Base-by-base conservation (phyloP, 2,797 vertebrate genomes). In the Nannoperca australis region DNA sequence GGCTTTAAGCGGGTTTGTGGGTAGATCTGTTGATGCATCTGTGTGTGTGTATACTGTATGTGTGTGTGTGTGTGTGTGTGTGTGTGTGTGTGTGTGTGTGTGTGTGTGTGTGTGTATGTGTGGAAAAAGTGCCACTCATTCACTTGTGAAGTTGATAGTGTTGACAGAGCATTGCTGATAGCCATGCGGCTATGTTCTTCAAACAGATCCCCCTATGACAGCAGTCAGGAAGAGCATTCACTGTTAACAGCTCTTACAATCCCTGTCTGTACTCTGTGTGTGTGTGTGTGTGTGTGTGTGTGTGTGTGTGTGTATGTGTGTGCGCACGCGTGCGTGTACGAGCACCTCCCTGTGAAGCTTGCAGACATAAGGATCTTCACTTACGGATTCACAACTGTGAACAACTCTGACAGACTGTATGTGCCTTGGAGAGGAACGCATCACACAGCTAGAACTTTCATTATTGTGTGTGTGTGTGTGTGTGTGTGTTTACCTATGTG, bases 331-430 rank as follows among this genome's bases (percentile, higher is more conserved):
- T 27, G 24, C 24, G 24, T 27, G 24, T 27, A 27, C 24, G 24
- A 1, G 2, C 24, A 27, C 24, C 24, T 27, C 24, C 24, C 24
- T 27, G 24, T 27, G 24, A 27, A 27, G 24, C 24, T 27, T 27
- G 24, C 24, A 27, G 72, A 81, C 70, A 75, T 70, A 85, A 72
- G 79, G 60, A 74, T 82, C 79, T 80, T 75, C 73, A 71, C 73
- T 63, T 73, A 80, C 55, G 67, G 76, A 56, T 83, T 71, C 56
- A 59, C 70, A 74, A 22, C 72, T 87, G 66, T 81, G 86, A 84
- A 62, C 70, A 74, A 22, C 72, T 87, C 69, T 81, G 86, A 84
- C 85, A 85, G 68, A 78, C 78, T 75, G 75, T 67, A 66, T 73
- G 58, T 47, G 78, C 67, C 45, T 82, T 70, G 3, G n/a, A 79